Base-by-base conservation (phyloP, 2,888 invertebrate species). In the Lasioglossum leucozonium region DNA sequence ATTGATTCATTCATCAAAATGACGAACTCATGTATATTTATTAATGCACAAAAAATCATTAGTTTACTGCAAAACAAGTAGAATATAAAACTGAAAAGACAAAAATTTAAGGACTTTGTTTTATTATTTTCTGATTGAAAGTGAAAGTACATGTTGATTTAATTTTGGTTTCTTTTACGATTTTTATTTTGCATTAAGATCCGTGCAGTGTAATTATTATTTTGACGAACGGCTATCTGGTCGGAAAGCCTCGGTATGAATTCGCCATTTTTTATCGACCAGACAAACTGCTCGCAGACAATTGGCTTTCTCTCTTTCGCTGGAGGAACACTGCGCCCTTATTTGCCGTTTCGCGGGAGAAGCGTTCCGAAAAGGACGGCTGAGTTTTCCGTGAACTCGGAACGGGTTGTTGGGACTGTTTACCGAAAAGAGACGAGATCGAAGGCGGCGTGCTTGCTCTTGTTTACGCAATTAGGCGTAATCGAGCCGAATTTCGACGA, bases 401-500 rank as follows among this genome's bases (percentile, higher is more conserved):
- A 51, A 44, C 51, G 34, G 22, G 18, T 65, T n/a, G 74, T 77
- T 30, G 62, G 30, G 71, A 77, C 72, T 55, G 85, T 87, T 84
- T 62, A 82, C 79, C 65, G 79, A 77, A 77, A 37, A 40, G 5
- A 44, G 34, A 6, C 37, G 72, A 47, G 11, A 73, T 10, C 67
- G 34, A 42, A 37, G 34, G 18, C 40, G 22, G 1, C 44, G 73
- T 22, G n/a, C n/a, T 26, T 42, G 42, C 34, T 34, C 22, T 40
- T 42, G 84, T 79, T 84, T 72, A 72, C 84, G 65, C 55, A 47
- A 75, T 83, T 78, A 75, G 55, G 18, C 44, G 34, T 72, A 72
- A 81, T 76, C 81, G 67, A 44, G 82, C 44, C 76, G 71, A 82
- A 72, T 78, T 81, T 67, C 22, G 81, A n/a, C 37, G 77, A 51